Base-by-base conservation (phyloP, 2,888 invertebrate species). In the Hecatera dysodea region DNA sequence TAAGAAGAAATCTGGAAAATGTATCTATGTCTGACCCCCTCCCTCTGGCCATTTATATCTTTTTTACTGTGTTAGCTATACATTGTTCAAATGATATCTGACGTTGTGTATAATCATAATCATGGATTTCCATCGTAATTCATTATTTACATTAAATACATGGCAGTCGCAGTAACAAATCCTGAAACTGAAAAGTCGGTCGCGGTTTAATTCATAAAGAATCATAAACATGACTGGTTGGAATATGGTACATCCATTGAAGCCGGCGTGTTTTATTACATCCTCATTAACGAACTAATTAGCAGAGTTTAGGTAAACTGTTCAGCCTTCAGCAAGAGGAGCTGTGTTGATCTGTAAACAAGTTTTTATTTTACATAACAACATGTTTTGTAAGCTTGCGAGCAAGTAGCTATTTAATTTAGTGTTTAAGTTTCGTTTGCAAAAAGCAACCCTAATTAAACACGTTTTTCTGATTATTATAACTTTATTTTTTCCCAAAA, bases 231-330 rank as follows among this genome's bases (percentile, higher is more conserved):
- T 80, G 80, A 78, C 64, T 46, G 53, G 62, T 69, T 82, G 80
- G 76, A 89, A 90, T 78, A 75, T 80, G 83, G 86, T 81, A 87
- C 88, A 74, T 82, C 72, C 77, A 84, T 87, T 89, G 83, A 84
- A 82, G 82, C 81, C 80, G 72, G 82, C 69, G 80, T 82, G 83
- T 88, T 90, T 89, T 89, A 91, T 90, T 90, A 92, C 91, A 89
- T 94, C 93, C 93, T 93, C 89, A 93, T 94, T 93, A 93, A 90
- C 91, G 87, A 88, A 75, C 77, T 89, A 92, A 94, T 94, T 93
- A 93, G 85, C 88, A 86, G 84, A 82, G 86, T 88, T 88, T 88
- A 82, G 86, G 86, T 89, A 91, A 93, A 90, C 88, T 86, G 84
- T 83, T 83, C 85, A 91, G 75, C 94, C 93, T 94, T 92, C 91